Percentiles rank a stretch among this genome's conserved stretches.
Evolutionary conservation across 35 echinoderm and acorn worm genomes (phyloP).

Genomic region (Holothuria glaberrima): DNA sequence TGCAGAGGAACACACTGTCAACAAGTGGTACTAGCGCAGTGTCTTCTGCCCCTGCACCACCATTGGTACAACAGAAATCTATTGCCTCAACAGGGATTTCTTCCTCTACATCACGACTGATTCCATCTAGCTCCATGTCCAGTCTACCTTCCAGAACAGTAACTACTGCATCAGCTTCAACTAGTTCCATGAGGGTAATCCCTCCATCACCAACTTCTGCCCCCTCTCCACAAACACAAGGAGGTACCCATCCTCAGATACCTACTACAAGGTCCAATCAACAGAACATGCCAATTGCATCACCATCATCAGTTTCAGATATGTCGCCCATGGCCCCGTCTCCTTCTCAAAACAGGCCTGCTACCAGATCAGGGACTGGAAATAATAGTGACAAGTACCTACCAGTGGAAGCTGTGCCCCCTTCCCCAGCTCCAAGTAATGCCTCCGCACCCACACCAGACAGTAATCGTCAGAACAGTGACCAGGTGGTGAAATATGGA

Average conservation of each 20-base stretch:
- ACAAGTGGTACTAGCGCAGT: neutral
- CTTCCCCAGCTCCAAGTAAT: slow-evolving; percentile 51
- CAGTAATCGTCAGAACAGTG: slow-evolving; percentile 42
- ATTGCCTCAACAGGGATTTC: neutral
- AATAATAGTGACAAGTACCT: slow-evolving; percentile 93
- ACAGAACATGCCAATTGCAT: neutral
- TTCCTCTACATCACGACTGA: slow-evolving; percentile 6
- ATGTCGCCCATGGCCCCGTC: slow-evolving; percentile 15
- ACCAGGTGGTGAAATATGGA: slow-evolving; percentile 94
- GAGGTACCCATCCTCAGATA: neutral
- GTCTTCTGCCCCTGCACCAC: neutral
- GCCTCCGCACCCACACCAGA: slow-evolving; percentile 22
- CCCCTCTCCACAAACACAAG: neutral
- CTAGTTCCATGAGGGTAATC: neutral
- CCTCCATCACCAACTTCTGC: slow-evolving; percentile 28
- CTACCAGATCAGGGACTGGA: slow-evolving; percentile 9
- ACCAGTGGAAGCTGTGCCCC: slow-evolving; percentile 71
- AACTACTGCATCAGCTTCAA: neutral
- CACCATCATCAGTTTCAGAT: neutral
- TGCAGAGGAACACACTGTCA: neutral
- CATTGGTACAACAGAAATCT: slow-evolving; percentile 11
- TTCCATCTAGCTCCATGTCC: neutral
- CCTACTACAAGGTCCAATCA: neutral
- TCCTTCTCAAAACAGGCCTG: neutral
- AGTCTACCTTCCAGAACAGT: neutral